Evolutionary conservation across 2,113 vertebrate species (phyloP).

Genomic region (Phocoena phocoena): DNA sequence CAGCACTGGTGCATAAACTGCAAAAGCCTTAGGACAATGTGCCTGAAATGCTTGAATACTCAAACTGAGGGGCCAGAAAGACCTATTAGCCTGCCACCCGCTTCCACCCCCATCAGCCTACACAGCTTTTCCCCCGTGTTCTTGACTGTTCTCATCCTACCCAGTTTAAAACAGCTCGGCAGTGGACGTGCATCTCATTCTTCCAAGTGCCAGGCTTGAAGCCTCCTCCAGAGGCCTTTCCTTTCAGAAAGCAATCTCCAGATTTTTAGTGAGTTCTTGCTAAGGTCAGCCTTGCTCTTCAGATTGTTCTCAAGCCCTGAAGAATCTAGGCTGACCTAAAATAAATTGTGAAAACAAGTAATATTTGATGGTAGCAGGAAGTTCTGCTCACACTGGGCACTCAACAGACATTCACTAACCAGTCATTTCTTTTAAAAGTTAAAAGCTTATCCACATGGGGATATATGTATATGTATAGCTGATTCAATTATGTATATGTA

Average conservation of each 20-base stretch:
- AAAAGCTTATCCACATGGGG: not conserved
- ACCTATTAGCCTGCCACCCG: not conserved
- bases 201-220: conserved; percentile 56
- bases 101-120: not conserved
- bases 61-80: conserved; percentile 19
- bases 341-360: conserved; percentile 59
- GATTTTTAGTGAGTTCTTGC: conserved; percentile 58
- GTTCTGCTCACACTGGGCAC: conserved; percentile 23
- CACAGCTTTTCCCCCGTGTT: conserved; percentile 9
- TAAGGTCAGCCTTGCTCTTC: conserved; percentile 61
- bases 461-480: too few relatives aligned
- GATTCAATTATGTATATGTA: too few relatives aligned
- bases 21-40: not conserved
- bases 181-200: not conserved
- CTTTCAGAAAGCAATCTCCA: conserved; percentile 62
- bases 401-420: conserved; percentile 2
- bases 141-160: conserved; percentile 58
- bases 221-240: conserved; percentile 47
- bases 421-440: conserved; percentile 42
- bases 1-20: conserved; percentile 28
- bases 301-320: conserved; percentile 45
- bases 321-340: conserved; percentile 65
- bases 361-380: conserved; percentile 34
- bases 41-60: not conserved
- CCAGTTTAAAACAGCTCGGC: conserved; percentile 56